phyloP scores from a whole-genome alignment of 2,888 invertebrate genomes.

The Trachelus iudaicus region DNA sequence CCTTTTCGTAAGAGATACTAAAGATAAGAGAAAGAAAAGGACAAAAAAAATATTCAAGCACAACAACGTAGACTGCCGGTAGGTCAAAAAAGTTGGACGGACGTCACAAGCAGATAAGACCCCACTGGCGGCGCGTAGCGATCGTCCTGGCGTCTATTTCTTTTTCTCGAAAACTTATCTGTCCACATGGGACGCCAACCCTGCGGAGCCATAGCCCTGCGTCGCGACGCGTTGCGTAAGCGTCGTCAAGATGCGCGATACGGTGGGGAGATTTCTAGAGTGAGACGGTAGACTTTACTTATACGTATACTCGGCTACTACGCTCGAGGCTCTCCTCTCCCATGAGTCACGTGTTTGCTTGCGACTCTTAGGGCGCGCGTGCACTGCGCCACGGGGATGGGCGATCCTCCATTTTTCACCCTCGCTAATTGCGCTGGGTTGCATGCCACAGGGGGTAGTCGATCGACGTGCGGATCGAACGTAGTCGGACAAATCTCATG shows the following conservation, averaged over 20 bases:
- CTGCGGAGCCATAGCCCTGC: neutral
- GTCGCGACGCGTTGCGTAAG: neutral
- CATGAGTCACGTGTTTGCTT: neutral
- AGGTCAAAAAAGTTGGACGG: neutral
- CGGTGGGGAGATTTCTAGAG: neutral
- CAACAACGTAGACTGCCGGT: neutral
- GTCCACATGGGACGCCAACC: neutral
- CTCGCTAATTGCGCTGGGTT: neutral
- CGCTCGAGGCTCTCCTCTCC: neutral
- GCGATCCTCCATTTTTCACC: neutral
- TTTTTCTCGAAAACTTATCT: neutral
- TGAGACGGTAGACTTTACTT: slow-evolving; percentile 2
- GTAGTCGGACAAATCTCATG: neutral
- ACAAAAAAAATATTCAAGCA: slow-evolving; percentile 14
- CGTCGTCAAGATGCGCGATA: neutral
- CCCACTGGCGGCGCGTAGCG: neutral
- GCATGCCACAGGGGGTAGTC: neutral
- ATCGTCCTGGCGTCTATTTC: neutral
- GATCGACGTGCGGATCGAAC: neutral
- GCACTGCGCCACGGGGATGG: neutral
- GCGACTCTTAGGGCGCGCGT: neutral
- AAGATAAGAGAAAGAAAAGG: slow-evolving; percentile 14
- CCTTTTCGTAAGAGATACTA: neutral
- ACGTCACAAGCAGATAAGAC: neutral
- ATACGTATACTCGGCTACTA: neutral